Evolutionary conservation across 2,797 vertebrate species (phyloP).

Genomic region (Anguilla anguilla): DNA sequence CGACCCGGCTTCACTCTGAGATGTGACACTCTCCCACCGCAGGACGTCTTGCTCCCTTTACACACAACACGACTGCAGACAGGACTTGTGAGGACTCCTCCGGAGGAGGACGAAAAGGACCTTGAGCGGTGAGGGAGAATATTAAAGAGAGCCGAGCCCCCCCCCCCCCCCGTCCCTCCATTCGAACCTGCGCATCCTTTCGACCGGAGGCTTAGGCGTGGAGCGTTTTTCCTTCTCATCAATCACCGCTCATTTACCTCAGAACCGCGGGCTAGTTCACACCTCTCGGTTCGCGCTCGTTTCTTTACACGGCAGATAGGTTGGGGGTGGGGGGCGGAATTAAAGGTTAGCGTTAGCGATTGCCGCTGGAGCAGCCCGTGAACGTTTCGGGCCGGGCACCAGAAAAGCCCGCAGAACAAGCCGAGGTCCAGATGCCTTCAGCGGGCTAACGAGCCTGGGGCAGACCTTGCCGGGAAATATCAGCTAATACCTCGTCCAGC

Average conservation of each 20-base stretch:
- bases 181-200: background rate
- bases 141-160: background rate
- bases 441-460: background rate
- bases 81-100: background rate
- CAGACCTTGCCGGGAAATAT: background rate
- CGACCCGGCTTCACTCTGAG: background rate
- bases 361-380: background rate
- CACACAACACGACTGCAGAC: background rate
- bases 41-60: background rate
- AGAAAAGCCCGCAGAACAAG: background rate
- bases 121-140: constrained; percentile 2
- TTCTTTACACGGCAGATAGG: background rate
- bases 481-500: background rate
- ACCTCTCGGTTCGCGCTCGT: background rate
- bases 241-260: background rate
- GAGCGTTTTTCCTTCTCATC: background rate
- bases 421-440: background rate
- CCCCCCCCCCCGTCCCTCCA: background rate
- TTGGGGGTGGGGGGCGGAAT: background rate
- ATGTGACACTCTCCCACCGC: background rate
- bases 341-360: background rate
- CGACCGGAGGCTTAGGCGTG: background rate
- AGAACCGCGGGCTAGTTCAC: background rate
- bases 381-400: background rate
- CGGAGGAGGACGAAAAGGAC: background rate